These are phyloP conservation scores for Phymanthus crucifer DNA, from an alignment of 92 coral and sea anemone species.

Conservation along the genomic window DNA sequence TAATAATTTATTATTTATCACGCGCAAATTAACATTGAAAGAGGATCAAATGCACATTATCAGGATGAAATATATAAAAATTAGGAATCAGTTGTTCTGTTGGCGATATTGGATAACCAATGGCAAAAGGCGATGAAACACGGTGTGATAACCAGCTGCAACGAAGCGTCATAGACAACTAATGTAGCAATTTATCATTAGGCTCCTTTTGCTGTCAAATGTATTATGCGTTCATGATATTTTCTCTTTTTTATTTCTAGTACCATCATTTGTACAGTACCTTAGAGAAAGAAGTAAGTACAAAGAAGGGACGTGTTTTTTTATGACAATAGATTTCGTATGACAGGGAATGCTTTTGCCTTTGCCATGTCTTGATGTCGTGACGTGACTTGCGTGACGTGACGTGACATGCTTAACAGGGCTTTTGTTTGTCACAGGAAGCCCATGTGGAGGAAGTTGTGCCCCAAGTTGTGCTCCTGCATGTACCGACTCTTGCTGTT, in stretches of 20 bases:
- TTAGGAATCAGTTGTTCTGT: too few species aligned
- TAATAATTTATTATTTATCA: too few species aligned
- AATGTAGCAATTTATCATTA: background rate
- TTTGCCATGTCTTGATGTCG: background rate
- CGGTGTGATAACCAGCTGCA: too few species aligned
- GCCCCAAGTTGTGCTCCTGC: constrained; percentile 81
- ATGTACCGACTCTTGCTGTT: constrained; percentile 67
- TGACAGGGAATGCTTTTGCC: background rate
- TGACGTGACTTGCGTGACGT: background rate
- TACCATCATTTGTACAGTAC: constrained; percentile 31
- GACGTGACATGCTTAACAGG: background rate
- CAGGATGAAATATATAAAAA: too few species aligned
- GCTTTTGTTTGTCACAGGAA: constrained; percentile 45
- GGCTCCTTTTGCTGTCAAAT: too few species aligned
- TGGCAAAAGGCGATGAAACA: too few species aligned
- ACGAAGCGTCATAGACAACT: too few species aligned
- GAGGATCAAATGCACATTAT: too few species aligned
- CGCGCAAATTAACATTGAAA: too few species aligned
- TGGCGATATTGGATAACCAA: too few species aligned
- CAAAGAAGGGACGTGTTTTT: too few species aligned
- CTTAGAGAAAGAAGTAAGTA: constrained; percentile 53
- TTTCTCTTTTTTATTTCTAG: constrained; percentile 16
- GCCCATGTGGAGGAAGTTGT: constrained; percentile 73
- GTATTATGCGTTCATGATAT: background rate
- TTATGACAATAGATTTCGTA: too few species aligned